phyloP scores from a whole-genome alignment of 2,113 vertebrate species.

The Porphyrio hochstetteri region DNA sequence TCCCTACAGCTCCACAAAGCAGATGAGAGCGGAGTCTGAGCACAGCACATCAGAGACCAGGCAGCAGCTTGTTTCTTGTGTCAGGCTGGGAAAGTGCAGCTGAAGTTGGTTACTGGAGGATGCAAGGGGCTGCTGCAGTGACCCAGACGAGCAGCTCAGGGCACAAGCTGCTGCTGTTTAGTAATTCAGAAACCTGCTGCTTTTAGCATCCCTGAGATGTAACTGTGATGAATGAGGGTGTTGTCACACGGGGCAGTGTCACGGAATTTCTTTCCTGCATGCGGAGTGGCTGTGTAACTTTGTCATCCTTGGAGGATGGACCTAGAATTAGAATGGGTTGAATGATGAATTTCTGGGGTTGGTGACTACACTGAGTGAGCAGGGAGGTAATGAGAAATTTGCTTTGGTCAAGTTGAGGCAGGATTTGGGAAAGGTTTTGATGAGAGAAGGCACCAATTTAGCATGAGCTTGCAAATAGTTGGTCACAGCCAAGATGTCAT shows the following conservation, averaged over 20 bases:
- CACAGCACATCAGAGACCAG: rapidly evolving
- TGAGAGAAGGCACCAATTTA: background rate
- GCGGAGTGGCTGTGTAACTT: background rate
- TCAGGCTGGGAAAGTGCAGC: background rate
- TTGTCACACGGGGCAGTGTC: background rate
- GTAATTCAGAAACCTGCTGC: background rate
- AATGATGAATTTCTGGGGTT: background rate
- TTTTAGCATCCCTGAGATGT: background rate
- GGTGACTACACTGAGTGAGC: background rate
- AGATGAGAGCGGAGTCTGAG: background rate
- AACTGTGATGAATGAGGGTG: conserved; percentile 21
- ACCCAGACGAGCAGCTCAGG: background rate
- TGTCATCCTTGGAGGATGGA: background rate
- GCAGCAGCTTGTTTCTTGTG: background rate
- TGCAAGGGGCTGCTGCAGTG: background rate
- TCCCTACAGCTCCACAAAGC: background rate
- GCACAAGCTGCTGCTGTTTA: background rate
- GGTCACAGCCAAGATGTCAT: background rate
- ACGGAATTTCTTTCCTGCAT: background rate
- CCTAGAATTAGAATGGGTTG: conserved; percentile 2
- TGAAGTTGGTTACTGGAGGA: background rate
- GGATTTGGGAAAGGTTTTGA: background rate
- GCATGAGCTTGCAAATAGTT: background rate
- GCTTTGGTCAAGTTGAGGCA: background rate
- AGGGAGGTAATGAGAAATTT: background rate